Conservation (phyloP, 1,140 invertebrate species). For the Carcinoscorpius rotundicauda region DNA sequence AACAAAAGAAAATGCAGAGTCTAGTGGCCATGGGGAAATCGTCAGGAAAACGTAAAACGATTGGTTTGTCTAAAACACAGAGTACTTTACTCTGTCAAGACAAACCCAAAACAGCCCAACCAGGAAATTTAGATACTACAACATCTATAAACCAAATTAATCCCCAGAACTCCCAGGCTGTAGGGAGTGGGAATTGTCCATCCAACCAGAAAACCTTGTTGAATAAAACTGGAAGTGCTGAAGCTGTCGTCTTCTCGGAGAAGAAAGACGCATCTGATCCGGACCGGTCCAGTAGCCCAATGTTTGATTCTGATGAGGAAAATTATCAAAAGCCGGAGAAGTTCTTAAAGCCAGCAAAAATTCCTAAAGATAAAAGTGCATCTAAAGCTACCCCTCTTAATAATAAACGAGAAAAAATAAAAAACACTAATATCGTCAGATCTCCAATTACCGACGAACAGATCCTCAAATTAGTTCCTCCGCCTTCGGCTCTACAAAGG, state of each 20-base stretch:
- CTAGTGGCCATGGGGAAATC: slow-evolving; percentile 78
- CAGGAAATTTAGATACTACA: not conserved
- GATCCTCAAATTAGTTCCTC: not conserved
- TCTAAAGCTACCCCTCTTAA: slow-evolving; percentile 8
- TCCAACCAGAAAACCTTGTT: not conserved
- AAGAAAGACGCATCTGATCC: slow-evolving; percentile 38
- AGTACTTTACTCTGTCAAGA: slow-evolving; percentile 10
- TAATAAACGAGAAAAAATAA: not conserved
- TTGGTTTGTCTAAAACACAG: slow-evolving; percentile 15
- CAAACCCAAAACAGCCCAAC: not conserved
- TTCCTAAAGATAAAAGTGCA: slow-evolving; percentile 28
- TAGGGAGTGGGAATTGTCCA: not conserved
- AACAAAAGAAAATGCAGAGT: slow-evolving; percentile 84
- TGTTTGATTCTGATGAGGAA: slow-evolving; percentile 86
- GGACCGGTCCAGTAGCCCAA: slow-evolving; percentile 84
- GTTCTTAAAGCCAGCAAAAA: not conserved
- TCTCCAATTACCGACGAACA: not conserved
- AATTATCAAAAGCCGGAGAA: not conserved
- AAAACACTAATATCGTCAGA: slow-evolving; percentile 1
- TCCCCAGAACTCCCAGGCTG: not conserved
- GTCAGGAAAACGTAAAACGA: slow-evolving; percentile 43
- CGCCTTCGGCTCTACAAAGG: not conserved
- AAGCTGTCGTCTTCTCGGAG: slow-evolving; percentile 15
- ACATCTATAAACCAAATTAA: not conserved
- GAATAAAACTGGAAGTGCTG: not conserved